Evolutionary conservation across 2,888 invertebrate species (phyloP).

Genomic region (Parthenolecanium corni): DNA sequence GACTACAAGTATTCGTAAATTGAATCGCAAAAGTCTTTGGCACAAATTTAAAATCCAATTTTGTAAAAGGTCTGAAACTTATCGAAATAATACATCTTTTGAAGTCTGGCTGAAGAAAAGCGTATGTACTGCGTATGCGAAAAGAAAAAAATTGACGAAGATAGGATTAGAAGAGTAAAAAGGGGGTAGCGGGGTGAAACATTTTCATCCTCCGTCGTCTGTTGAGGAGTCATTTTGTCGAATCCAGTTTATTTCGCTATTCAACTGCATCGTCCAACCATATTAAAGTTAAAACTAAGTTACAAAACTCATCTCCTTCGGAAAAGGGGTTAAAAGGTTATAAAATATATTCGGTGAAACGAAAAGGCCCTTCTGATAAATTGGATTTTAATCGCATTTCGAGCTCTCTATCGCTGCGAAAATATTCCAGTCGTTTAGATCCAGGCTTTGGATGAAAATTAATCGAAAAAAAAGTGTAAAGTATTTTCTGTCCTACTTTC

Average conservation of each 20-base stretch:
- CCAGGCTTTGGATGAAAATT: no score
- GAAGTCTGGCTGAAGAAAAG: constrained; percentile 3
- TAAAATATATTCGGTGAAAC: constrained; percentile 22
- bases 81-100: constrained; percentile 27
- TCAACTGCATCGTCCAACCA: constrained; percentile 25
- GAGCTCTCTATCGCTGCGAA: no score
- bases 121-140: background rate
- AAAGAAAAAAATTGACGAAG: background rate
- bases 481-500: no score
- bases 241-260: constrained; percentile 19
- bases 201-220: constrained; percentile 6
- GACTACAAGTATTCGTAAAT: background rate
- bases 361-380: constrained; percentile 25
- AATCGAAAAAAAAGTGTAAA: no score
- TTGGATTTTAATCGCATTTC: constrained; percentile 28
- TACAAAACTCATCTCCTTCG: constrained; percentile 28
- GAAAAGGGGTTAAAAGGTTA: constrained; percentile 27
- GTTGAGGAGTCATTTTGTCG: constrained; percentile 23
- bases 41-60: constrained; percentile 20
- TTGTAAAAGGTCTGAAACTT: constrained; percentile 12
- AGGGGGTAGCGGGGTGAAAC: background rate
- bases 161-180: constrained; percentile 7
- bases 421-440: no score
- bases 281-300: constrained; percentile 25
- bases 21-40: background rate